Conservation (phyloP, 1,140 invertebrate genomes). For the Pomacea maculata region DNA sequence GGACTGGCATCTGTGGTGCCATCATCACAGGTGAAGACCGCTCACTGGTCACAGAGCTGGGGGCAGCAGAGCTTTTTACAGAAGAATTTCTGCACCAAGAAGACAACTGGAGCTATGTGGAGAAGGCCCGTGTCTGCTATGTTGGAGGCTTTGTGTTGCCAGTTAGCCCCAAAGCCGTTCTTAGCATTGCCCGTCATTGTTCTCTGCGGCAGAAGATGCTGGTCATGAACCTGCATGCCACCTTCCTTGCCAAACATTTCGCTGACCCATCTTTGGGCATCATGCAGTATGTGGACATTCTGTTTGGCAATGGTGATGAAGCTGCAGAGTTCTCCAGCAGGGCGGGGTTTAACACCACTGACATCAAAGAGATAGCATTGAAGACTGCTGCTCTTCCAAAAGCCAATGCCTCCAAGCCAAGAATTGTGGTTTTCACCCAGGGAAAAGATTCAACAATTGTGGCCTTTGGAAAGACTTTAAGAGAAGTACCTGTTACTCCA, state of each 20-base stretch:
- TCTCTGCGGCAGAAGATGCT: constrained; percentile 82
- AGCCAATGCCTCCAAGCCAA: constrained; percentile 71
- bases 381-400: constrained; percentile 82
- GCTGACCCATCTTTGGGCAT: constrained; percentile 82
- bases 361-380: constrained; percentile 86
- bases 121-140: constrained; percentile 86
- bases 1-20: constrained; percentile 80
- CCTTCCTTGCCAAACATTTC: constrained; percentile 92
- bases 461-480: constrained; percentile 67
- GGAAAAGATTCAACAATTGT: constrained; percentile 86
- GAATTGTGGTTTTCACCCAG: constrained; percentile 90
- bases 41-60: constrained; percentile 93
- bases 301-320: constrained; percentile 97
- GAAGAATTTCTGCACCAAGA: constrained; percentile 81
- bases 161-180: constrained; percentile 87
- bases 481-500: constrained; percentile 43
- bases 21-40: constrained; percentile 77
- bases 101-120: constrained; percentile 79
- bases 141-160: constrained; percentile 96
- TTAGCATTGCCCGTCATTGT: constrained; percentile 80
- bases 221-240: constrained; percentile 95
- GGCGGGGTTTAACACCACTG: constrained; percentile 76
- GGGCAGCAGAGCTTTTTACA: constrained; percentile 92
- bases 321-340: constrained; percentile 82
- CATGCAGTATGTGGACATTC: constrained; percentile 92